Evolutionary conservation across 2,797 vertebrate genomes (phyloP).

Genomic region (Diplodus sargus): DNA sequence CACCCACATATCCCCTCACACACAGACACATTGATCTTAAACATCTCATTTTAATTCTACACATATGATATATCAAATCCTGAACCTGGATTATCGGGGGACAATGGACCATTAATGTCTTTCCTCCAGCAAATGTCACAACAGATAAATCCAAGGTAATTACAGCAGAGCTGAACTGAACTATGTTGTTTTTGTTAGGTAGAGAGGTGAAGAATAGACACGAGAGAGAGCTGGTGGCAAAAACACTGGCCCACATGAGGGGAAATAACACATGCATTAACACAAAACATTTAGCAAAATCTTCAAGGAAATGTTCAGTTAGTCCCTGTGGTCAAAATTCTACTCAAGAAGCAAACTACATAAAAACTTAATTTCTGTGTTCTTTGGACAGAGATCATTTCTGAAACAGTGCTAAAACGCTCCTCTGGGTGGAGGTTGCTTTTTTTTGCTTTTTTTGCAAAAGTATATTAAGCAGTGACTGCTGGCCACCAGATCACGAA

Average conservation of each 20-base stretch:
- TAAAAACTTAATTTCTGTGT: background rate
- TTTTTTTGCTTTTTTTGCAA: too few relatives aligned
- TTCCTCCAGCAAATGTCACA: constrained; percentile 39
- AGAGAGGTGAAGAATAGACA: constrained; percentile 69
- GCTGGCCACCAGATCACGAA: background rate
- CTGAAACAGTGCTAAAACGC: too few relatives aligned
- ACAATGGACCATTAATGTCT: constrained; percentile 6
- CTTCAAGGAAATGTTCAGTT: constrained; percentile 49
- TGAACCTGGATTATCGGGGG: constrained; percentile 16
- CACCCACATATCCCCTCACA: background rate
- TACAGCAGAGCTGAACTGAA: constrained; percentile 36
- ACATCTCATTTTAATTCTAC: constrained; percentile 2
- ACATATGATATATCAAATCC: background rate
- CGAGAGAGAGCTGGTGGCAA: constrained; percentile 48
- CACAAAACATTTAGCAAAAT: constrained; percentile 20
- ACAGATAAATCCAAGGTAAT: constrained; percentile 38
- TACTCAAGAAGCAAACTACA: background rate
- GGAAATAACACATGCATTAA: constrained; percentile 57
- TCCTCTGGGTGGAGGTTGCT: too few relatives aligned
- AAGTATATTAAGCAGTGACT: background rate
- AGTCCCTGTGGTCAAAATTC: constrained; percentile 43
- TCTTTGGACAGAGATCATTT: too few relatives aligned
- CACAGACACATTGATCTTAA: background rate
- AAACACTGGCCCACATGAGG: constrained; percentile 20
- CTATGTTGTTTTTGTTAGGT: constrained; percentile 62